Percentiles rank a stretch among this genome's conserved stretches.
These are phyloP conservation scores for Synergus gifuensis DNA, from an alignment of 2,888 invertebrate species.

Conservation along the genomic window DNA sequence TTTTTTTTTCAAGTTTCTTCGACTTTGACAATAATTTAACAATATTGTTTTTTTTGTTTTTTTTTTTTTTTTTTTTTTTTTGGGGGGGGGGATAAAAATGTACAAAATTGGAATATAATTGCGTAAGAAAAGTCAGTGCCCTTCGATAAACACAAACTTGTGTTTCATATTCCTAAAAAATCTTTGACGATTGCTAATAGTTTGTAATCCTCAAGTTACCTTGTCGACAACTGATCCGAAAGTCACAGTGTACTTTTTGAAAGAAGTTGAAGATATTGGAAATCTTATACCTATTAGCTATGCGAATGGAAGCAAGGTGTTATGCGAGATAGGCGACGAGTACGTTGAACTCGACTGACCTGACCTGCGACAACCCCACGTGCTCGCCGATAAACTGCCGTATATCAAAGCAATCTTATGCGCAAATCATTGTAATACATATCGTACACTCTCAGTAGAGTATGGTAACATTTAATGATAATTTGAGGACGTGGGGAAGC, in stretches of 20 bases:
- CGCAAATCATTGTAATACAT: constrained; percentile 54
- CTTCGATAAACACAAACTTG: too few species aligned
- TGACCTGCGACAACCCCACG: constrained; percentile 73
- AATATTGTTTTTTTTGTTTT: too few species aligned
- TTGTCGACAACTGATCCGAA: constrained; percentile 14
- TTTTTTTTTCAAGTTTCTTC: too few species aligned
- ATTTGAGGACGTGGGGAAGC: constrained; percentile 17
- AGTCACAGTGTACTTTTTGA: constrained; percentile 15
- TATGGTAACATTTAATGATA: constrained; percentile 22
- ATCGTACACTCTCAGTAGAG: constrained; percentile 44
- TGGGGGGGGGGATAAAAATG: too few species aligned
- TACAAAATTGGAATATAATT: too few species aligned
- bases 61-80: too few species aligned
- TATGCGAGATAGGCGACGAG: constrained; percentile 52
- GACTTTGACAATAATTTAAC: too few species aligned
- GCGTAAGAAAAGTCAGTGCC: too few species aligned
- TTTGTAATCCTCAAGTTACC: background rate
- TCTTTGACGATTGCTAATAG: background rate
- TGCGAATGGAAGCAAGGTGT: constrained; percentile 36
- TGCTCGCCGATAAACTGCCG: constrained; percentile 63
- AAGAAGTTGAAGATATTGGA: background rate
- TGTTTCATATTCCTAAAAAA: background rate
- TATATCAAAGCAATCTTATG: constrained; percentile 67
- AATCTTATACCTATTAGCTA: constrained; percentile 33
- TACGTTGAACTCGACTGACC: constrained; percentile 72